These are phyloP conservation scores for Eumerus sabulonum DNA, from an alignment of 2,888 invertebrate genomes.

Conservation along the genomic window DNA sequence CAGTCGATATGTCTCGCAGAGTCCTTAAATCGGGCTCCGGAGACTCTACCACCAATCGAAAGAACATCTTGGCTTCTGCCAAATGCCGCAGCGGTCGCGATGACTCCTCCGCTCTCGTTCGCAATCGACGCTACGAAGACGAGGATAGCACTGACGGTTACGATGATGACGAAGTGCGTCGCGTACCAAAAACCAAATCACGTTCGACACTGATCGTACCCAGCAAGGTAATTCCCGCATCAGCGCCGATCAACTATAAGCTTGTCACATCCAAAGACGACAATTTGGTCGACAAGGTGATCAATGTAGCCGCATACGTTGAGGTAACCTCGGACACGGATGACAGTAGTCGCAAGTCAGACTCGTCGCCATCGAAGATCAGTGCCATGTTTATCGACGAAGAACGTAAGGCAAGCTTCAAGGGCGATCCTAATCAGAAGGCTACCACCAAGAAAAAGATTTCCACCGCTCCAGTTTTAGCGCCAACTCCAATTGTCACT, in stretches of 20 bases:
- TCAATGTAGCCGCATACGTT: slow-evolving; percentile 78
- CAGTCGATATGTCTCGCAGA: slow-evolving; percentile 83
- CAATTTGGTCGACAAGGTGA: slow-evolving; percentile 77
- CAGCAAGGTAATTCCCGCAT: slow-evolving; percentile 69
- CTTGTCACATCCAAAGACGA: slow-evolving; percentile 74
- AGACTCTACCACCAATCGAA: slow-evolving; percentile 86
- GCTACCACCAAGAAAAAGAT: slow-evolving; percentile 70
- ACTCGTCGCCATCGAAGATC: slow-evolving; percentile 76
- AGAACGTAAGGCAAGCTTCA: slow-evolving; percentile 78
- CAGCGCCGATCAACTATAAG: slow-evolving; percentile 75
- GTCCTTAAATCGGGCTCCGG: slow-evolving; percentile 89
- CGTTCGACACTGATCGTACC: slow-evolving; percentile 71
- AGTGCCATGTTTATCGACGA: slow-evolving; percentile 79
- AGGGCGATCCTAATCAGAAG: slow-evolving; percentile 76
- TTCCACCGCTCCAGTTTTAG: slow-evolving; percentile 14
- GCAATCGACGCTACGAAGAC: slow-evolving; percentile 82
- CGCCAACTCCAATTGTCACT: slow-evolving; percentile 13
- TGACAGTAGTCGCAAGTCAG: slow-evolving; percentile 78
- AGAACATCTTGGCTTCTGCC: slow-evolving; percentile 92
- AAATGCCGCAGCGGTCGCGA: slow-evolving; percentile 91
- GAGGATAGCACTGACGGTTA: slow-evolving; percentile 80
- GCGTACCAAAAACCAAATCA: slow-evolving; percentile 79
- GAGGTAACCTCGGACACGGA: slow-evolving; percentile 79
- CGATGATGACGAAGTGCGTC: slow-evolving; percentile 76
- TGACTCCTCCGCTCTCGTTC: slow-evolving; percentile 85